Evolutionary conservation across 2,888 invertebrate species (phyloP), one percentile per base, ranked within the genome.

Genomic region (Platycheirus rosarum): DNA sequence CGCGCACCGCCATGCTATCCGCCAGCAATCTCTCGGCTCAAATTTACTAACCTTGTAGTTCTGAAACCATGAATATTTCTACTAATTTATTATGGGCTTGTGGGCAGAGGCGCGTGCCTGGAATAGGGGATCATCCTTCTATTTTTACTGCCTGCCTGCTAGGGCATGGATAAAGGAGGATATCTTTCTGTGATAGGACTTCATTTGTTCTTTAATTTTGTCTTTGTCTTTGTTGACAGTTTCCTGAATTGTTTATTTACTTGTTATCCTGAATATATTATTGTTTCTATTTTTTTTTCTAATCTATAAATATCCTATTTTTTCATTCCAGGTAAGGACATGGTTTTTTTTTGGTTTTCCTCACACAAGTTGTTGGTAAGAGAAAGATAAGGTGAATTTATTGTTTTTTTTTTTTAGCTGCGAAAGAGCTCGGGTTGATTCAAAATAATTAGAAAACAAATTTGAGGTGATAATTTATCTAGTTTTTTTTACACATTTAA

Each of bases 171-270:
- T n/a, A n/a, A n/a, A n/a, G 40, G 68, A 69, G 79, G 70, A 76
- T 69, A 44, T 66, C 48, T 44, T 60, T n/a, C 46, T 26, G 11
- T 44, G 53, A 77, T 62, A 66, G 40, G 6, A 66, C 42, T 46
- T 62, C 35, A 14, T 60, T 46, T 4, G 5, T 48, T 40, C 42
- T 53, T 14, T 62, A 14, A 11, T 46, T 37, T 20, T 32, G 20
- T 13, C 20, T 20, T 66, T 29, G 65, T 46, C 42, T 70, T 71
- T 40, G 60, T 70, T 80, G 80, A 70, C 76, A 53, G 68, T 76
- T 80, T 80, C 80, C 80, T 80, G 80, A 80, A 80, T 74, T 69
- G 63, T 69, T 79, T 69, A 79, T 76, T 80, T 70, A 66, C 57
- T 60, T 44, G 60, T 60, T 44, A 60, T 60, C 44, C 60, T 57